Base-by-base conservation (phyloP, 2,797 vertebrate genomes). In the Muscicapa comitata region DNA sequence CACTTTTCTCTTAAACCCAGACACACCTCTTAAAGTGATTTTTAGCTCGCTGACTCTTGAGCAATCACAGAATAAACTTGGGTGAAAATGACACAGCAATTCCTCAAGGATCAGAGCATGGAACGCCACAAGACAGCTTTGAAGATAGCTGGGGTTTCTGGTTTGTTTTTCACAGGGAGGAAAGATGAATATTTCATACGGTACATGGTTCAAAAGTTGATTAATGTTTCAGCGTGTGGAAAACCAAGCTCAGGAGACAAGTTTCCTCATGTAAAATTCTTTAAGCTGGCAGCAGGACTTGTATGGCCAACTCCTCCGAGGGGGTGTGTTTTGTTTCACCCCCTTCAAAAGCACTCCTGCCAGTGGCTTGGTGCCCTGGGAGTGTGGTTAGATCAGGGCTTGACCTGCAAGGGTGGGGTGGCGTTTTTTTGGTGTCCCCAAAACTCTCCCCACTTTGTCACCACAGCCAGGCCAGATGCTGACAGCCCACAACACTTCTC, bases 121-220 rank as follows among this genome's bases (percentile, higher is more conserved):
- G 91, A 95, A 88, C 0, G 0, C 94, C 89, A 91, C 6, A 1
- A 90, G 94, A 84, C 87, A 87, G 80, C 92, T 97, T 94, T 93
- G 94, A 95, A 94, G 86, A 94, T 83, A 92, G 74, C 85, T 95
- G 68, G 73, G 77, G 82, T 87, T 96, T 96, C 74, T 95, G 65
- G 89, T 95, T 93, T 96, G 93, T 96, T 97, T 96, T 94, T 90
- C 26, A 26, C 71, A 73, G 86, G 92, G 71, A 90, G 59, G 78
- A 90, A 90, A 80, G 55, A 95, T 97, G 38, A 97, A 96, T 97
- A 96, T 97, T 97, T 97, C 92, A 97, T 96, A 65, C 0, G 0
- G 61, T 91, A 95, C 79, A 86, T 71, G 96, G 95, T 96, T 97
- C 96, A 97, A 96, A 96, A 97, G 93, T 92, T 94, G 96, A 96